A percentile compares a stretch with the other conserved stretches of the same genome.
Evolutionary conservation across 2,113 vertebrate species (phyloP).

Genomic region (Tetrao urogallus): DNA sequence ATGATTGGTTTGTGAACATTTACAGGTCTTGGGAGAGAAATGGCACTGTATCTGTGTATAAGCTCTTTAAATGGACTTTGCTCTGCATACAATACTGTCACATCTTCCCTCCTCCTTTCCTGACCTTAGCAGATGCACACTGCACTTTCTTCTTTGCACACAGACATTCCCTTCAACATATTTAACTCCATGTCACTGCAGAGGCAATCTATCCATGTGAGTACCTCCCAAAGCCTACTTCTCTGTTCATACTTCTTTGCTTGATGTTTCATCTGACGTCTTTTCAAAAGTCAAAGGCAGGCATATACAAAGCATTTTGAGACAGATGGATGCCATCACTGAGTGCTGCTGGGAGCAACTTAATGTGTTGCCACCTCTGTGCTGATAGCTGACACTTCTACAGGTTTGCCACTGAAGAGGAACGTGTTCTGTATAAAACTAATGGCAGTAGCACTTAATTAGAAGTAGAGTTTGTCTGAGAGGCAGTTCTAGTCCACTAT

Average conservation of each 20-base stretch:
- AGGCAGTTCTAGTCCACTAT: background rate
- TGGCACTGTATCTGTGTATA: background rate
- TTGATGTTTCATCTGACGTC: background rate
- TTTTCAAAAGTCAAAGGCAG: background rate
- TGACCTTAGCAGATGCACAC: background rate
- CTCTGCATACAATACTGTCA: background rate
- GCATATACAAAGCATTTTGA: background rate
- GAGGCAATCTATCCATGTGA: background rate
- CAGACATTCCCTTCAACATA: accelerated
- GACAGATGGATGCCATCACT: background rate
- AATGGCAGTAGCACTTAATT: background rate
- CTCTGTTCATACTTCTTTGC: background rate
- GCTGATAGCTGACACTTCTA: background rate
- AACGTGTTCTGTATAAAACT: background rate
- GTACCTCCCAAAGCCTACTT: background rate
- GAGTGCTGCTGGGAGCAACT: background rate
- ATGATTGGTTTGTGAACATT: background rate
- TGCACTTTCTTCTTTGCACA: background rate
- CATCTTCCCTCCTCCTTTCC: background rate
- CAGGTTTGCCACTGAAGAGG: background rate
- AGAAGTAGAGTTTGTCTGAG: background rate
- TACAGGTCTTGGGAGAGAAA: background rate
- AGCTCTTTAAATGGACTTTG: background rate
- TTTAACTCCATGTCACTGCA: background rate
- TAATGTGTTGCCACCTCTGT: background rate